phyloP scores from a whole-genome alignment of 2,113 vertebrate genomes.

The Austrofundulus limnaeus region DNA sequence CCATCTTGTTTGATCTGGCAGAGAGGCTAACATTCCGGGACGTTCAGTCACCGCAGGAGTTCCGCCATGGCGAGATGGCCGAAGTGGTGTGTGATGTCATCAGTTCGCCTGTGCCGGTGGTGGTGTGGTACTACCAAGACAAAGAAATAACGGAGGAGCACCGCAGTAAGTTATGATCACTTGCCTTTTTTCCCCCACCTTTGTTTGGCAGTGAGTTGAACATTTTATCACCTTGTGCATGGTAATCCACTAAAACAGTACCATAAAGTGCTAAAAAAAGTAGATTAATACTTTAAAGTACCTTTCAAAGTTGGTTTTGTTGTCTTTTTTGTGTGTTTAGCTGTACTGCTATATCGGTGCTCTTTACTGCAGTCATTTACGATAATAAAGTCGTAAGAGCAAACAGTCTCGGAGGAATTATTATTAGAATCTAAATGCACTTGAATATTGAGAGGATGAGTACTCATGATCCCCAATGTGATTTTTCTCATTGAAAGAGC shows the following conservation, averaged over 20 bases:
- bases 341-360: neutral
- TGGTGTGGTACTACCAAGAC: slow-evolving; percentile 95
- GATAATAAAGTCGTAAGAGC: slow-evolving; percentile 12
- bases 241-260: no score
- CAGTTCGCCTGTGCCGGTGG: slow-evolving; percentile 90
- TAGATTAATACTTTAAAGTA: neutral
- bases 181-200: neutral
- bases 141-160: slow-evolving; percentile 87
- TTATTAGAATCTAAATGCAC: slow-evolving; percentile 22
- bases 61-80: slow-evolving; percentile 90
- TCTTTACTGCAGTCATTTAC: slow-evolving; percentile 11
- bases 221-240: neutral
- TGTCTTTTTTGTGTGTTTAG: neutral
- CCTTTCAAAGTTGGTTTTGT: neutral
- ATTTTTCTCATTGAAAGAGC: slow-evolving; percentile 22
- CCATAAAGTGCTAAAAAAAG: neutral
- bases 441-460: slow-evolving; percentile 20
- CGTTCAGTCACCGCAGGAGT: slow-evolving; percentile 91
- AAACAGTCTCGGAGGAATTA: slow-evolving; percentile 16
- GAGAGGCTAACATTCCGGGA: slow-evolving; percentile 95
- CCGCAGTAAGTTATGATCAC: slow-evolving; percentile 86
- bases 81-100: slow-evolving; percentile 93
- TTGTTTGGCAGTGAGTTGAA: neutral
- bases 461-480: slow-evolving; percentile 11
- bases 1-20: slow-evolving; percentile 67